Conservation (phyloP, 2,113 vertebrate species). For the Oreochromis aureus region DNA sequence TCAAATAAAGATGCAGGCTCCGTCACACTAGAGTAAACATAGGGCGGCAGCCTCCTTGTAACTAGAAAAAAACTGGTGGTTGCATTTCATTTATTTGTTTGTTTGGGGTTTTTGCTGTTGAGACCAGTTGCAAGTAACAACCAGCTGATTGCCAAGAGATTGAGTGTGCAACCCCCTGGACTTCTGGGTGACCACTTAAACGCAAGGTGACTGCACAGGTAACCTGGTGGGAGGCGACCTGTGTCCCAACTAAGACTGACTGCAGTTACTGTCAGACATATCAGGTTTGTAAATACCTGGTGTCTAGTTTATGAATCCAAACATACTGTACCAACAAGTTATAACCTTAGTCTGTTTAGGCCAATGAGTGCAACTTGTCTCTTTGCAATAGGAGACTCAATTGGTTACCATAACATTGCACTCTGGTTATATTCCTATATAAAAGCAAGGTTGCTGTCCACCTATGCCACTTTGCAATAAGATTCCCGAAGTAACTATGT, state of each 20-base stretch:
- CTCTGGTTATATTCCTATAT: not conserved
- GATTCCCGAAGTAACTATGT: not conserved
- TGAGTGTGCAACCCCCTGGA: not conserved
- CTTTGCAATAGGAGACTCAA: not conserved
- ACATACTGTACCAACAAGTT: not conserved
- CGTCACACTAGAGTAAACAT: not conserved
- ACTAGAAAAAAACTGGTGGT: not conserved
- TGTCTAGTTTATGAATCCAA: not conserved
- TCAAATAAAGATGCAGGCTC: not conserved
- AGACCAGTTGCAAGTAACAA: not conserved
- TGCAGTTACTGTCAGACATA: not conserved
- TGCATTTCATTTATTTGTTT: not conserved
- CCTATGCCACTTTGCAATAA: not conserved
- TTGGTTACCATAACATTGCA: not conserved
- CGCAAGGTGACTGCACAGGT: not conserved
- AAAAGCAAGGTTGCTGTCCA: not conserved
- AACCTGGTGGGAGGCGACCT: not conserved
- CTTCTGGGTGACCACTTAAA: not conserved
- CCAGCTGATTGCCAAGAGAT: not conserved
- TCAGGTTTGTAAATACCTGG: not conserved
- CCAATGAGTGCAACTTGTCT: not conserved
- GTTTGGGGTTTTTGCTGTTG: fast-evolving
- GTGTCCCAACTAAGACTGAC: not conserved
- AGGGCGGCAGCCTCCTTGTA: not conserved
- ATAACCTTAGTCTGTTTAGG: not conserved